These are phyloP conservation scores for Rhombomys opimus DNA, from an alignment of 2,113 vertebrate genomes.

Conservation along the genomic window DNA sequence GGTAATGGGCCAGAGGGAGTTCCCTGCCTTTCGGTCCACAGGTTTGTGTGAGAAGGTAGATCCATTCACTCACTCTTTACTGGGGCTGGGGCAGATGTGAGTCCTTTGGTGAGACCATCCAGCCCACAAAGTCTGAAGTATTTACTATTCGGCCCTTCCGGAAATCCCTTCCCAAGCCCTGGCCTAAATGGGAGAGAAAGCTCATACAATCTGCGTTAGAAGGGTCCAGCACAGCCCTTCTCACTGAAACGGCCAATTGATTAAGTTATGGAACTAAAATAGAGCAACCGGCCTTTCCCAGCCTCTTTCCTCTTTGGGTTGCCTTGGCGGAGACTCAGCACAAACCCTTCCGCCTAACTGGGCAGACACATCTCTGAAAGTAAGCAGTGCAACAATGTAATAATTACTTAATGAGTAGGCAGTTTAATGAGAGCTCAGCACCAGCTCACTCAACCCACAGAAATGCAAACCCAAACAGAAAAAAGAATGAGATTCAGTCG, in stretches of 20 bases:
- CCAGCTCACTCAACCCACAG: neutral
- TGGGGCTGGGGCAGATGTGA: neutral
- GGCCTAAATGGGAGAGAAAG: neutral
- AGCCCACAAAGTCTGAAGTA: neutral
- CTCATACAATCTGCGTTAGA: neutral
- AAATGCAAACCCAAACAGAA: slow-evolving; percentile 26
- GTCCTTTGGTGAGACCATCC: neutral
- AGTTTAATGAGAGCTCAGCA: slow-evolving; percentile 2
- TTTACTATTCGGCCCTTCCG: slow-evolving; percentile 17
- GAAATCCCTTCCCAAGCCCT: neutral
- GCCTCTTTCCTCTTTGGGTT: neutral
- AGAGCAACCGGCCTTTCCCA: neutral
- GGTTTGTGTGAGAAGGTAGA: neutral
- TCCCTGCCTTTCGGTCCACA: neutral
- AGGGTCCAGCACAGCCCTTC: neutral
- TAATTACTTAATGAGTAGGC: slow-evolving; percentile 43
- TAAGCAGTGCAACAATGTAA: slow-evolving; percentile 40
- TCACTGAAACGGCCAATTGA: neutral
- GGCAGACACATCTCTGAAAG: neutral
- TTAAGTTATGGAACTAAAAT: neutral
- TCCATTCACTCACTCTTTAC: neutral
- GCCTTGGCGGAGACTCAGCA: neutral
- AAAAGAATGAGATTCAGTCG: neutral
- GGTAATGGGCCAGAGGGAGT: neutral
- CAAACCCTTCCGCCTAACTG: neutral